Conservation (phyloP, 2,797 vertebrate species). For the Synaphobranchus kaupii region DNA sequence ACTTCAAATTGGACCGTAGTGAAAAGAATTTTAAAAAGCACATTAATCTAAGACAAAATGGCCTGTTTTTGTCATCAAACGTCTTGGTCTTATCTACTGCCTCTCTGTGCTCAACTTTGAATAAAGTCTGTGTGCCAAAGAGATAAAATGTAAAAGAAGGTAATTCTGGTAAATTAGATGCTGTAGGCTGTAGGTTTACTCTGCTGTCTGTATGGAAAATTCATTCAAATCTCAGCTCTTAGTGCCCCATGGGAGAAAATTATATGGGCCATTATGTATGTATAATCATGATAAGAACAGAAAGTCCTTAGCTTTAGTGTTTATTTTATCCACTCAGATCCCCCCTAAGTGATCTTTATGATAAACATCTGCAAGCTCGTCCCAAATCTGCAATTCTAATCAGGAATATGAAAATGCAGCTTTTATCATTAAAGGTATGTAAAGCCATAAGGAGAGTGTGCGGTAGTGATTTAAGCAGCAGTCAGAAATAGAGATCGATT, state of each 20-base stretch:
- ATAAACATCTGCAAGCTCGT: not conserved
- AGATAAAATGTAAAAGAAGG: not conserved
- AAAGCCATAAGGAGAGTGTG: not conserved
- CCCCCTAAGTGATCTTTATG: not conserved
- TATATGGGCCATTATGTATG: not conserved
- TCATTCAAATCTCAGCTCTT: not conserved
- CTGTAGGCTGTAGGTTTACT: not conserved
- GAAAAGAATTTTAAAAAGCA: not conserved
- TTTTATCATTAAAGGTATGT: not conserved
- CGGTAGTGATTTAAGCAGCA: not conserved
- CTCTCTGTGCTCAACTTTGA: not conserved
- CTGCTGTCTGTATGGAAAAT: not conserved
- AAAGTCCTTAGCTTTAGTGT: not conserved
- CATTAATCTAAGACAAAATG: not conserved
- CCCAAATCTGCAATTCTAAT: not conserved
- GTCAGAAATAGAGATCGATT: not conserved
- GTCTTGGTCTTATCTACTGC: not conserved
- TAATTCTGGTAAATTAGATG: not conserved
- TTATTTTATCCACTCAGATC: not conserved
- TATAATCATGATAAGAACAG: not conserved
- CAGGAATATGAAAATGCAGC: not conserved
- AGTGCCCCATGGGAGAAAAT: not conserved
- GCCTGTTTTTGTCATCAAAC: not conserved
- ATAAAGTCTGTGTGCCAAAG: not conserved
- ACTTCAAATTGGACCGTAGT: not conserved